Base-by-base conservation (phyloP, 2,797 vertebrate species). In the Percopsis omiscomaycus region DNA sequence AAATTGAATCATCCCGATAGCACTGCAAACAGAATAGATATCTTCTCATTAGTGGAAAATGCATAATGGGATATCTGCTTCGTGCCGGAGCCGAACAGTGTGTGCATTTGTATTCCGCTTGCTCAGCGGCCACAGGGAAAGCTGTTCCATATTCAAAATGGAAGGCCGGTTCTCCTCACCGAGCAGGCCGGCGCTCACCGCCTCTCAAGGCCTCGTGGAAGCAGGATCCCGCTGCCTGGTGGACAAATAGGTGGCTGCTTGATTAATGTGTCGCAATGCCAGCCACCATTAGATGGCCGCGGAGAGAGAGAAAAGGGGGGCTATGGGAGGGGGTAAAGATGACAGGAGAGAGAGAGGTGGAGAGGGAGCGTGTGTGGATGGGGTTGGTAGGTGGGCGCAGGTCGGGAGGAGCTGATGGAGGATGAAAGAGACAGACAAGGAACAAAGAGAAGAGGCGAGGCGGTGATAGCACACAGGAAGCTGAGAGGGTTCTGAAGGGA, bases 181-280 rank as follows among this genome's bases (percentile, higher is more conserved):
- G 69, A 59, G 66, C 53, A 48, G 48, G 57, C 71, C 69, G 75
- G 59, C 59, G 75, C 77, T 71, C 61, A 78, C 73, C 61, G 54
- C 22, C 66, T 77, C 22, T 28, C 64, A 63, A 71, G 64, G 68
- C 53, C 45, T 75, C 57, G 22, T 13, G 50, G 45, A 49, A 62
- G 29, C n/a, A 30, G 29, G 59, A 65, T 68, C 51, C 47, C 69
- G 53, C 59, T 71, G 59, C 65, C 4, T 61, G 56, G 60, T 50
- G 44, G 55, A 77, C 75, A 80, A 81, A 83, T 72, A 74, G 71
- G 62, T 44, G 64, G 62, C 76, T 63, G 68, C 64, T 61, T 32
- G 30, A 85, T 85, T 73, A 78, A 79, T 84, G 70, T 70, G 71
- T 32, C 46, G 37, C 46, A 14, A 59, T 73, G 79, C 71, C 80